These are phyloP conservation scores for Eutolmus rufibarbis DNA, from an alignment of 2,888 invertebrate species.

Conservation along the genomic window DNA sequence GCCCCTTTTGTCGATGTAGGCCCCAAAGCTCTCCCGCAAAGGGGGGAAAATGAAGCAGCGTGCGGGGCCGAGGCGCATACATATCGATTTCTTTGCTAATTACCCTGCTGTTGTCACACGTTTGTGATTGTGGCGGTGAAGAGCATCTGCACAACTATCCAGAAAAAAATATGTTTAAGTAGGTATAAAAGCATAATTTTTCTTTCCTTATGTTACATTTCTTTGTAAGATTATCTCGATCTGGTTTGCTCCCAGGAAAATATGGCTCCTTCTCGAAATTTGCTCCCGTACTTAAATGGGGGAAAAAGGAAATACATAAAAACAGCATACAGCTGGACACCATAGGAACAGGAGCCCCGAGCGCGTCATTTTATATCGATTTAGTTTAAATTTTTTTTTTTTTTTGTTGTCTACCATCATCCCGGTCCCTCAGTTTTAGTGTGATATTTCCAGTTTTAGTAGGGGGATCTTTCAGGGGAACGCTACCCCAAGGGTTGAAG, in stretches of 20 bases:
- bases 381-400: background rate
- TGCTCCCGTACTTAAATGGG: background rate
- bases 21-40: background rate
- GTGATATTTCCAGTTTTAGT: background rate
- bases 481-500: slow-evolving; percentile 30
- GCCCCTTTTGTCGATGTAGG: background rate
- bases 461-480: slow-evolving; percentile 34
- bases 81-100: slow-evolving; percentile 9
- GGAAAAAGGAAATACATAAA: background rate
- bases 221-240: background rate
- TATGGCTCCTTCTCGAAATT: background rate
- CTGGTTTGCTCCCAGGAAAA: background rate
- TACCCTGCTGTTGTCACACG: background rate
- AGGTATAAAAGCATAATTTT: background rate
- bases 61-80: background rate
- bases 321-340: background rate
- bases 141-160: background rate
- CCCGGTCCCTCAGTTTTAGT: background rate
- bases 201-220: background rate
- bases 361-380: slow-evolving; percentile 29
- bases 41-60: background rate
- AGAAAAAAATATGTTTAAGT: background rate
- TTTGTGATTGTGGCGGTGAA: background rate
- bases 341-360: background rate
- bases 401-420: background rate